Evolutionary conservation across 2,797 vertebrate species (phyloP), one percentile per base, ranked within the genome.

Genomic region (Basileuterus tristriatus): DNA sequence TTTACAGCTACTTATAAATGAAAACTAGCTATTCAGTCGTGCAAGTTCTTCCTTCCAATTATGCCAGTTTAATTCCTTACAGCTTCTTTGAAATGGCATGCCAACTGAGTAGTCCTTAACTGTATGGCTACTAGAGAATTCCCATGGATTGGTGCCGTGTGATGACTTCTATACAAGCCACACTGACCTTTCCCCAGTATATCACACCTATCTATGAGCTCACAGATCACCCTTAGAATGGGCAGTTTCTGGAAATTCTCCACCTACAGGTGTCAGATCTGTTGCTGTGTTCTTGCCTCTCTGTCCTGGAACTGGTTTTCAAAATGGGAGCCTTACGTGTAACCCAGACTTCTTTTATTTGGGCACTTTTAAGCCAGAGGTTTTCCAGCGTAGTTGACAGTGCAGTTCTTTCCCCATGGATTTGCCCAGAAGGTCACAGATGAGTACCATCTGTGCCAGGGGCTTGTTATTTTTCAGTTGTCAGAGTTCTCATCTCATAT

Each of bases 301-400:
- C 36, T 68, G 30, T 68, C 23, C 58, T 60, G 37, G 19, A 81
- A 47, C 18, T 15, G 15, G 21, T 71, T 68, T 75, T 60, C 30
- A 50, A 69, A 77, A 24, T 23, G 9, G 2, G 2, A 65, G 10
- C 68, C 15, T 34, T 49, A 2, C 0, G 0, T 55, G 47, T 41
- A 52, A 64, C 19, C 12, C 74, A 62, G 20, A 49, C 15, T 59
- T 60, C 21, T 50, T 4, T 0, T 53, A 29, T 15, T 47, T 16
- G 14, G 24, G 18, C 19, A 22, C 23, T 78, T 90, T 5, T 5
- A 78, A 69, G 29, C 20, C 56, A 44, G 60, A 41, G 32, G 10
- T 65, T 44, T 67, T 26, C 8, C 37, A 67, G 29, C 21, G 65
- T 8, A 30, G 29, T 9, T 63, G 80, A 16, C 44, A 77, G 26